These are phyloP conservation scores for Drosophila repletoides DNA, from an alignment of 1,140 invertebrate genomes.

Conservation along the genomic window DNA sequence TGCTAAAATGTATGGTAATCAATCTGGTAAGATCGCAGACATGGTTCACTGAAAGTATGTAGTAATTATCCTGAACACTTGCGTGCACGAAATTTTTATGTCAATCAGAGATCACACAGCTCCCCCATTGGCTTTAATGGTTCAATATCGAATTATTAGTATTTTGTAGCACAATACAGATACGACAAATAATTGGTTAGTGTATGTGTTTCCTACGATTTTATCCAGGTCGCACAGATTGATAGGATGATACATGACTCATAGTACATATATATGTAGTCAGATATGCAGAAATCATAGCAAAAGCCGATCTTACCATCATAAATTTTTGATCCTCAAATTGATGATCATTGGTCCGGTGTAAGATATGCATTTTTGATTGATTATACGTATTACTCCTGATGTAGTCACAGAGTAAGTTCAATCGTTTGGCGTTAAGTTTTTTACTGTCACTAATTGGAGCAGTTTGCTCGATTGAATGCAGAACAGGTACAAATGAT, in stretches of 20 bases:
- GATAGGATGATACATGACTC: constrained; percentile 4
- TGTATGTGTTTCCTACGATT: constrained; percentile 6
- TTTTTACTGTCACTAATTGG: constrained; percentile 37
- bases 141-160: constrained; percentile 68
- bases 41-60: constrained; percentile 46
- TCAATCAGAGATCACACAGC: constrained; percentile 67
- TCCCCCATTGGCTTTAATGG: constrained; percentile 47
- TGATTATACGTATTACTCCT: constrained; percentile 8
- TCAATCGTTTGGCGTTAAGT: background rate
- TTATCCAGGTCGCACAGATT: constrained; percentile 6
- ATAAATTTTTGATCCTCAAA: constrained; percentile 82
- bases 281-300: background rate
- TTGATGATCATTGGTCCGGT: constrained; percentile 81
- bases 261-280: background rate
- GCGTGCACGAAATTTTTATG: constrained; percentile 75
- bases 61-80: constrained; percentile 66
- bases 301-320: constrained; percentile 69
- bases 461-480: constrained; percentile 44
- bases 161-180: constrained; percentile 30
- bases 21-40: constrained; percentile 65
- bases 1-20: constrained; percentile 71
- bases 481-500: constrained; percentile 65
- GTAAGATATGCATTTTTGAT: constrained; percentile 78
- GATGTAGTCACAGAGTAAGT: constrained; percentile 32
- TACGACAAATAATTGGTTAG: constrained; percentile 64